Evolutionary conservation across 2,797 vertebrate genomes (phyloP).

Genomic region (Antrozous pallidus): DNA sequence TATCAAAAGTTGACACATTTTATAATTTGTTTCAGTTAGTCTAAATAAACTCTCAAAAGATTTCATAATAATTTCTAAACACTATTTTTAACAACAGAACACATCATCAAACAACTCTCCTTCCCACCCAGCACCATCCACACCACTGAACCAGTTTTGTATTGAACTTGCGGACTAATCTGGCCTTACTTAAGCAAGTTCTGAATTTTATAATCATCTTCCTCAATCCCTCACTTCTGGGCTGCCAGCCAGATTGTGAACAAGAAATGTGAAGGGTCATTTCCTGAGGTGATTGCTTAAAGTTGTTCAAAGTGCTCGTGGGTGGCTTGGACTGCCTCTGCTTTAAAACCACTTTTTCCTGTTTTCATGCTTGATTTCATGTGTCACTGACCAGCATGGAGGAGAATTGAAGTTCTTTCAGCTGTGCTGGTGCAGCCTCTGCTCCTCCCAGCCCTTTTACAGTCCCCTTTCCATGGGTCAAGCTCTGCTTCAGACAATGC

Average conservation of each 20-base stretch:
- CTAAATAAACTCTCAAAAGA: neutral
- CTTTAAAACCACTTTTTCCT: slow-evolving; percentile 40
- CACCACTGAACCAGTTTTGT: neutral
- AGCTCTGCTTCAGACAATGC: neutral
- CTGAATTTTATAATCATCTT: slow-evolving; percentile 47
- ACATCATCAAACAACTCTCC: neutral
- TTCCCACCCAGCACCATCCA: neutral
- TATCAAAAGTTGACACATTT: neutral
- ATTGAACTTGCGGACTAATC: neutral
- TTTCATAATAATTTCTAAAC: neutral
- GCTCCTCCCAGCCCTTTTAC: neutral
- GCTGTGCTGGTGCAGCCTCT: neutral
- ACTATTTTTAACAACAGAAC: neutral
- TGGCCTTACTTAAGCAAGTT: neutral
- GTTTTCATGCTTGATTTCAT: slow-evolving; percentile 17
- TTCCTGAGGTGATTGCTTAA: slow-evolving; percentile 39
- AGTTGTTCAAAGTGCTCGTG: slow-evolving; percentile 14
- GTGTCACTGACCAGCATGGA: neutral
- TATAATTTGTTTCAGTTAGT: neutral
- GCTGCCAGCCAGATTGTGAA: slow-evolving; percentile 31
- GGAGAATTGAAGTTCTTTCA: neutral
- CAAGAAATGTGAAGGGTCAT: slow-evolving; percentile 42
- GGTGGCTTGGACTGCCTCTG: neutral
- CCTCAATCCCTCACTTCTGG: slow-evolving; percentile 5
- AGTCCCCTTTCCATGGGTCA: neutral